Base-by-base conservation (phyloP, 2,113 vertebrate genomes). In the Eolophus roseicapilla region DNA sequence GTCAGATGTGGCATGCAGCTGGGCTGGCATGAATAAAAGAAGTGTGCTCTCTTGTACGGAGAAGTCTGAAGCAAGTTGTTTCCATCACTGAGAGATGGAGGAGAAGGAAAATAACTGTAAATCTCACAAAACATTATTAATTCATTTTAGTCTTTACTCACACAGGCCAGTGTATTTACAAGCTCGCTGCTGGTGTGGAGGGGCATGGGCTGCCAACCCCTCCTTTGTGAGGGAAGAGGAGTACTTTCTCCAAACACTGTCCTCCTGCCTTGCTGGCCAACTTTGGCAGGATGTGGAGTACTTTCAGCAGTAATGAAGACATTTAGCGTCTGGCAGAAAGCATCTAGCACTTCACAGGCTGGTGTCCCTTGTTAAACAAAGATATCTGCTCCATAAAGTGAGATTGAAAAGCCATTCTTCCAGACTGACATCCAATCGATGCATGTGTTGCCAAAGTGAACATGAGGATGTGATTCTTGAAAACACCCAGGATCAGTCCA, bases 291-390 rank as follows among this genome's bases (percentile, higher is more conserved):
- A n/a, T 76, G 11, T 53, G 47, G 29, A 73, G 18, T 27, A 39
- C 33, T 87, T 90, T 71, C 46, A 68, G 35, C 47, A 78, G 8
- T 53, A 28, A 71, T 64, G 62, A 76, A 82, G 90, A 35, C 33
- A 76, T 78, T 93, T 35, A 53, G 10, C 20, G 57, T 52, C 65
- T 85, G n/a, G 39, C 25, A 96, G 47, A 55, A 91, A 87, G 31
- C 16, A 46, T 59, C 35, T 29, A 49, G 29, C 21, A 35, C 23
- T 87, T 78, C 60, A 59, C 46, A 67, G 82, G 24, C 20, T 76
- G 33, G 17, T 86, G 65, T 35, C 7, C 12, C 25, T 63, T 18
- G 2, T 77, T 81, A 91, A 86, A 49, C 15, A 59, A 41, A 86
- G 25, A n/a, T 74, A 74, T n/a, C 50, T 89, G 11, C 43, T 63